These are phyloP conservation scores for Donacobius atricapilla DNA, from an alignment of 2,113 vertebrate genomes.

Conservation along the genomic window DNA sequence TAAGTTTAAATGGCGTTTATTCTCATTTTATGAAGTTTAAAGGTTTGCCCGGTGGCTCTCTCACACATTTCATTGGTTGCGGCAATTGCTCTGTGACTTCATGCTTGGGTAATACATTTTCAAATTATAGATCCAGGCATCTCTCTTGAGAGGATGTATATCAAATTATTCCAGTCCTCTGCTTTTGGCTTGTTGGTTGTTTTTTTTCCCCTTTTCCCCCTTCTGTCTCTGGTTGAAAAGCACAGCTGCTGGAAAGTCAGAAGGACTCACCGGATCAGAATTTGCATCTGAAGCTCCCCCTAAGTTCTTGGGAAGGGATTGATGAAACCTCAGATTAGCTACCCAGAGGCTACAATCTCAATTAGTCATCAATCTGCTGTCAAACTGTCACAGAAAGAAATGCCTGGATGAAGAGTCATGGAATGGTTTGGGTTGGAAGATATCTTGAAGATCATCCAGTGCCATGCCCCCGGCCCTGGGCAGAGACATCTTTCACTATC, in stretches of 20 bases:
- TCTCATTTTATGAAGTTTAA: rapidly evolving
- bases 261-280: background rate
- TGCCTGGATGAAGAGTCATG: background rate
- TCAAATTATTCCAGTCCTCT: background rate
- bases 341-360: background rate
- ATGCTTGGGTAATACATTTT: no score
- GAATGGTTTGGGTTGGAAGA: background rate
- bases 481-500: rapidly evolving
- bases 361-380: background rate
- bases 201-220: no score
- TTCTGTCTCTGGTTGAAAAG: background rate
- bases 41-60: background rate
- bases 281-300: background rate
- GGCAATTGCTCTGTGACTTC: background rate
- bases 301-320: background rate
- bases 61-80: rapidly evolving
- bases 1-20: background rate
- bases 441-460: background rate
- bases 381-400: background rate
- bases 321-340: background rate
- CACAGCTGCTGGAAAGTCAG: background rate
- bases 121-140: background rate
- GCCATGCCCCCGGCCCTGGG: rapidly evolving
- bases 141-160: background rate
- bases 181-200: background rate